Percentiles rank a stretch among this genome's conserved stretches.
These are phyloP conservation scores for Sinocyclocheilus anophthalmus DNA, from an alignment of 2,113 vertebrate species.

Conservation along the genomic window DNA sequence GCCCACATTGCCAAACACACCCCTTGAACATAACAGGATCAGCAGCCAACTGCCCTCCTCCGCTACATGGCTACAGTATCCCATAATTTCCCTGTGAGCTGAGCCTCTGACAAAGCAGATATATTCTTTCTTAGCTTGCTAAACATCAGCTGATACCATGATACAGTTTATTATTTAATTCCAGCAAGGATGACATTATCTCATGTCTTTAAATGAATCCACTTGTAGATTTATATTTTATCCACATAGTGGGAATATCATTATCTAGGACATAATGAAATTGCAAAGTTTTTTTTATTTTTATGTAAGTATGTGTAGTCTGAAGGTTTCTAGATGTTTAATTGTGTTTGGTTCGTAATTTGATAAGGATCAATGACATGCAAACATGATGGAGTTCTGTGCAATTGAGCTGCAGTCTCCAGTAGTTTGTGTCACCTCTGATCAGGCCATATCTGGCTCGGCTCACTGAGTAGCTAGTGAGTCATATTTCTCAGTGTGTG, in stretches of 20 bases:
- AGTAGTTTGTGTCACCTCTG: not conserved
- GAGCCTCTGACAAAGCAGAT: slow-evolving; percentile 41
- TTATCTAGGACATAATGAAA: not conserved
- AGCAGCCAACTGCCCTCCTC: slow-evolving; percentile 36
- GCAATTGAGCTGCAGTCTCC: not conserved
- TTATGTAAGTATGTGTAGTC: not conserved
- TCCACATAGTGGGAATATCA: not conserved
- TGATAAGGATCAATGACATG: not conserved
- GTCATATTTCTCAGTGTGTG: slow-evolving; percentile 30
- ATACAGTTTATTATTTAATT: not conserved
- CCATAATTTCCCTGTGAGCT: slow-evolving; percentile 36
- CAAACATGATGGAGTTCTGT: not conserved
- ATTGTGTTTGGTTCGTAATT: not conserved
- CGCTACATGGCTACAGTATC: slow-evolving; percentile 30
- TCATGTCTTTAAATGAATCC: not conserved
- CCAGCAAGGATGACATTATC: too few relatives aligned
- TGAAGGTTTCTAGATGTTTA: not conserved
- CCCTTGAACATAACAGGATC: not conserved
- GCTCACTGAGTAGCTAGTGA: not conserved
- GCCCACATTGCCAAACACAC: slow-evolving; percentile 17
- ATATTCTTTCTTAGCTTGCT: slow-evolving; percentile 15
- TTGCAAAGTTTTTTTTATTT: not conserved
- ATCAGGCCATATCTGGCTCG: not conserved
- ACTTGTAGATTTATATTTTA: not conserved
- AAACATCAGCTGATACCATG: slow-evolving; percentile 14